A percentile compares a stretch with the other conserved stretches of the same genome.
Evolutionary conservation across 2,113 vertebrate genomes (phyloP).

Genomic region (Pristiophorus japonicus): DNA sequence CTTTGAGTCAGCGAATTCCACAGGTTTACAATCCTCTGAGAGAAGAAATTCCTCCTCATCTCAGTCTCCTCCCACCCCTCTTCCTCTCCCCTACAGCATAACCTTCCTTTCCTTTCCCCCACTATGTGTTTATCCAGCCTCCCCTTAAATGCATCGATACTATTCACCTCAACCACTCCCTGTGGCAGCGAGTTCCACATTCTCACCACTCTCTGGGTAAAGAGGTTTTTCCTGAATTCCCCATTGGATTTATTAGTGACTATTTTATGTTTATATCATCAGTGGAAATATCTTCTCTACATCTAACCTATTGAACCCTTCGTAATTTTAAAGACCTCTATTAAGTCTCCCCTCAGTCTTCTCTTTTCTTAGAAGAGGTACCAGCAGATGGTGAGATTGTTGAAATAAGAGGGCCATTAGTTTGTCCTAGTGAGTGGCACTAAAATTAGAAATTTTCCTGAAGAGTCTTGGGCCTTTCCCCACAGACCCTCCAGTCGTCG

Average conservation of each 20-base stretch:
- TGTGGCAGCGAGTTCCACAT: background rate
- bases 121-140: background rate
- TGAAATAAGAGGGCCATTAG: background rate
- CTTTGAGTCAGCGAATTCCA: too few species aligned
- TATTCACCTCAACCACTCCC: background rate
- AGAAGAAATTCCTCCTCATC: too few species aligned
- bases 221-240: background rate
- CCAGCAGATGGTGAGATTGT: background rate
- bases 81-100: too few species aligned
- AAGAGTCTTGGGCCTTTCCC: background rate
- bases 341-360: background rate
- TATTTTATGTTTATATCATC: background rate
- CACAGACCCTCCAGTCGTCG: background rate
- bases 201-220: background rate
- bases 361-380: background rate
- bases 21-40: too few species aligned
- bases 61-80: background rate
- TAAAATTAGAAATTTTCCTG: background rate
- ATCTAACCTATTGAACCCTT: background rate
- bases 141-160: background rate
- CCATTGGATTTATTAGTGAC: background rate
- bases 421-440: background rate
- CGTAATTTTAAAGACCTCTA: too few species aligned
- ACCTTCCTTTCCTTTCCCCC: background rate
- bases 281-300: background rate